Evolutionary conservation across 2,113 vertebrate genomes (phyloP).

Genomic region (Tragelaphus buxtoni): DNA sequence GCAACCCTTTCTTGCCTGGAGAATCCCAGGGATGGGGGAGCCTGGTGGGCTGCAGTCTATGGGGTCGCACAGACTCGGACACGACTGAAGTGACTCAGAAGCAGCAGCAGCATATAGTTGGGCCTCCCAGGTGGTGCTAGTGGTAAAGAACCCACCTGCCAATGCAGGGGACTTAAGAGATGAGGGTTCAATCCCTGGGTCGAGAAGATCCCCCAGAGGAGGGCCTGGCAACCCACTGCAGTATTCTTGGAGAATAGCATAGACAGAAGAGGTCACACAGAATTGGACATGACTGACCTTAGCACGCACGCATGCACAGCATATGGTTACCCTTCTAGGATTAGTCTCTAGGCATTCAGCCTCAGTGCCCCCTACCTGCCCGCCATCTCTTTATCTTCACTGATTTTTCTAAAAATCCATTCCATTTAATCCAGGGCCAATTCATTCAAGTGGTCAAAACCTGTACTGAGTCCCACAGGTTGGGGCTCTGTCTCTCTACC

Average conservation of each 20-base stretch:
- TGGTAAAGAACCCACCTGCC: not conserved
- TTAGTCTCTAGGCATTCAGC: not conserved
- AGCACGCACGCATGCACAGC: accelerated
- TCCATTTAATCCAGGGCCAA: not conserved
- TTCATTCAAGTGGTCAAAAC: not conserved
- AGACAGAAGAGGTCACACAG: not conserved
- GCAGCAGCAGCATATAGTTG: not conserved
- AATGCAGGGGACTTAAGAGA: not conserved
- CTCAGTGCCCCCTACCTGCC: not conserved
- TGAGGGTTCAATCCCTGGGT: not conserved
- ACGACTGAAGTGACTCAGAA: no score
- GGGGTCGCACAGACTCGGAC: no score
- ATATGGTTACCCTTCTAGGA: not conserved
- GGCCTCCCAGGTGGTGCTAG: not conserved
- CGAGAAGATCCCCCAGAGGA: not conserved
- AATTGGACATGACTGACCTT: not conserved
- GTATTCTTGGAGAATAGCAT: not conserved
- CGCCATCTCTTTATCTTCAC: not conserved
- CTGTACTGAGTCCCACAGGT: not conserved
- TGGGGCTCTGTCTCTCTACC: not conserved
- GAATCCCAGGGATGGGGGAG: accelerated
- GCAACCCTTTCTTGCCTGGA: no score
- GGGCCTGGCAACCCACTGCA: not conserved
- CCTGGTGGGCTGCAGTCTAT: no score
- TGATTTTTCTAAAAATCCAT: not conserved